Base-by-base conservation (phyloP, 2,888 invertebrate species). In the Lycophotia porphyrea region DNA sequence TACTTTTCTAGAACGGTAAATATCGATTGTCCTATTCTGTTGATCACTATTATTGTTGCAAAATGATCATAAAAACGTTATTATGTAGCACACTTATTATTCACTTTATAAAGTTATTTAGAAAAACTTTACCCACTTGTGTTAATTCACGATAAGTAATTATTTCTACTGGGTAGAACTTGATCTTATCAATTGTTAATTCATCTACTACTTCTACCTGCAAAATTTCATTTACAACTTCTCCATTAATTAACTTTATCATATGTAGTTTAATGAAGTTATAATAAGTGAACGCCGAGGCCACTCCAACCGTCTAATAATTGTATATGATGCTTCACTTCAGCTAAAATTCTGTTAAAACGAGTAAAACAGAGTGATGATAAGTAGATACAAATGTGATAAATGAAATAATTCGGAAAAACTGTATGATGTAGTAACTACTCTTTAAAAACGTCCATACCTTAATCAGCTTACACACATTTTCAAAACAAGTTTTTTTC, bases 161-260 rank as follows among this genome's bases (percentile, higher is more conserved):
- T 73, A 73, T 34, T 80, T 21, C 34, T 34, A 73, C 24, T 58
- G 34, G 7, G 0, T 24, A 58, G 21, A 72, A 80, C 24, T 73
- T 21, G 42, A 65, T 80, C 64, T 42, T n/a, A 72, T 49, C 24
- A 72, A 80, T 47, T 66, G 27, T 64, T 80, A 65, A 64, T 71
- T 60, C 27, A 52, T 15, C 5, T 66, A 52, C 9, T 27, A 67
- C 81, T 44, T 82, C 58, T 58, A 77, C 8, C 55, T 49, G 81
- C 65, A 72, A 18, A 81, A 81, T 72, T 61, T 77, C 34, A 67
- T 81, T 72, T 66, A 49, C 31, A 63, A 81, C 82, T 81, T 76
- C n/a, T 61, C 61, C 76, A 72, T 71, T 81, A 72, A n/a, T 52
- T 66, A 36, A 61, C 66, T n/a, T 3, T 39, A 39, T 39, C 34